phyloP scores from a whole-genome alignment of 2,888 invertebrate genomes.

The Limnephilus lunatus region DNA sequence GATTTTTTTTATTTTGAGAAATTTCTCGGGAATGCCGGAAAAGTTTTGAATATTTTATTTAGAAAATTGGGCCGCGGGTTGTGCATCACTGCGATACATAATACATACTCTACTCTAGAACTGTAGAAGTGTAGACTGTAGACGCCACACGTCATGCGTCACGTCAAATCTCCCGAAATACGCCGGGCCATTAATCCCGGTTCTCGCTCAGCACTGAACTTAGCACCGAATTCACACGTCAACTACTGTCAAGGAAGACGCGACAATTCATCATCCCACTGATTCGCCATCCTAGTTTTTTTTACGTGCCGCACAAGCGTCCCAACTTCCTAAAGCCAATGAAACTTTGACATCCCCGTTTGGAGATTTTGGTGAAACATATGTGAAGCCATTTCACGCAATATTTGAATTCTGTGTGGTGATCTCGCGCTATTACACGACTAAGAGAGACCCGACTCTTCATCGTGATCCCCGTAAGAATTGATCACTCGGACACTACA shows the following conservation, averaged over 20 bases:
- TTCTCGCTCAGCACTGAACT: not conserved
- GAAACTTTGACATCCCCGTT: too few species aligned
- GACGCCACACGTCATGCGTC: not conserved
- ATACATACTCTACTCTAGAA: not conserved
- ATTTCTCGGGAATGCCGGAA: not conserved
- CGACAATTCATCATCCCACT: not conserved
- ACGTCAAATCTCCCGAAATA: conserved; percentile 15
- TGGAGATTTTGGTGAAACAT: not conserved
- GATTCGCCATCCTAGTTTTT: not conserved
- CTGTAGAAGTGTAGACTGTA: not conserved
- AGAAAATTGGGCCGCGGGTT: not conserved
- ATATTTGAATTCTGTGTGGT: too few species aligned
- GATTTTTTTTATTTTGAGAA: not conserved
- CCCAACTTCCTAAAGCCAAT: not conserved
- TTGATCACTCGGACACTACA: too few species aligned
- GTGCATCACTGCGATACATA: not conserved
- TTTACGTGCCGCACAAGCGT: not conserved
- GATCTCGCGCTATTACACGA: too few species aligned
- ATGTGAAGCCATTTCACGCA: too few species aligned
- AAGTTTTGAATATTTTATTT: not conserved
- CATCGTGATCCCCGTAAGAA: too few species aligned
- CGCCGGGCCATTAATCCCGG: not conserved
- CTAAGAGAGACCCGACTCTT: too few species aligned
- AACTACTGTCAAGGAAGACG: not conserved
- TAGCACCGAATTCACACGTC: conserved; percentile 4